These are phyloP conservation scores for Epinephelus lanceolatus DNA, from an alignment of 2,113 vertebrate genomes.

Conservation along the genomic window DNA sequence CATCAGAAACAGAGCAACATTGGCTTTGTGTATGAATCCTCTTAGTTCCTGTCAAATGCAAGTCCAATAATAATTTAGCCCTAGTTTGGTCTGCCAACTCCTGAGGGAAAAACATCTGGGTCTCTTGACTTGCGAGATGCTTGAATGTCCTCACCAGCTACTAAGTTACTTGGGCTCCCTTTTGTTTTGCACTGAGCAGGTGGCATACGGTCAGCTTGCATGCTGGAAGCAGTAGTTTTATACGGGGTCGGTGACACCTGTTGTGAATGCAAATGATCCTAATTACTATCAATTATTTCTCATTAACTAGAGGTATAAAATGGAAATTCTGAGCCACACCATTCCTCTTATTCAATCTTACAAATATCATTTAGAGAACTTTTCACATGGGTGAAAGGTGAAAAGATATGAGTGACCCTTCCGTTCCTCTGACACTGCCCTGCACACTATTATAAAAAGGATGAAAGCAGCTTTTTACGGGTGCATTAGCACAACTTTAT, in stretches of 20 bases:
- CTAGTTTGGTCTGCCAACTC: background rate
- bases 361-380: background rate
- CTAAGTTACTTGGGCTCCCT: background rate
- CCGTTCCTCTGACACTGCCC: background rate
- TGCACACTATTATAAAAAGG: conserved; percentile 11
- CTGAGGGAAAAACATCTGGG: conserved; percentile 12
- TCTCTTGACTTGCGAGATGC: conserved; percentile 16
- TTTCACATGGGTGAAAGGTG: background rate
- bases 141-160: conserved; percentile 1
- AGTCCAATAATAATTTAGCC: background rate
- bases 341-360: background rate
- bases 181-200: background rate
- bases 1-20: background rate
- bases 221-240: conserved; percentile 8
- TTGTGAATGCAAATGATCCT: background rate
- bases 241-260: background rate
- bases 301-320: background rate
- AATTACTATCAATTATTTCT: background rate
- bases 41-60: conserved; percentile 8
- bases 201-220: background rate
- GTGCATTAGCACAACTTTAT: conserved; percentile 53
- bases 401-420: conserved; percentile 6
- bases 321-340: background rate
- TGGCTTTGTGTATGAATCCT: background rate
- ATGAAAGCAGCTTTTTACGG: conserved; percentile 21